Evolutionary conservation across 2,888 invertebrate species (phyloP), one percentile per base, ranked within the genome.

Genomic region (Euphydryas editha): DNA sequence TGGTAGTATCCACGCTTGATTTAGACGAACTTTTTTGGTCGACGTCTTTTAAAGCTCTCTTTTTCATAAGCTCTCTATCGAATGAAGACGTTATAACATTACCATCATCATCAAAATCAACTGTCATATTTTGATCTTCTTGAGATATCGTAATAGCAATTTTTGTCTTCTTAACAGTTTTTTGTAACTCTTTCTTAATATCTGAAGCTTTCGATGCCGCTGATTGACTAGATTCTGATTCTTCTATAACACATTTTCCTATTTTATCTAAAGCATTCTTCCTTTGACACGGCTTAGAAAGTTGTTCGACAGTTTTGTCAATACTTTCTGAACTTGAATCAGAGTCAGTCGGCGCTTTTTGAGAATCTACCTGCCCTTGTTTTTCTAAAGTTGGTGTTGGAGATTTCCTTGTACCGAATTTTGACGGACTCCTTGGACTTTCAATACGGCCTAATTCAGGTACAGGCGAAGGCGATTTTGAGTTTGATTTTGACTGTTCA

Each of bases 331-430:
- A 93, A 72, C 94, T 94, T 1, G 91, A 94, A 37, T 94, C 94
- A 1, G 94, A 92, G 84, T 95, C 95, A 20, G 94, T 92, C 1
- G 94, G 94, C 62, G 87, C 92, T 77, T 86, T 93, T 72, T 84
- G 88, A 0, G 93, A 93, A 78, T 93, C 93, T 15, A 93, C 93
- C 73, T 86, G 93, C 2, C 94, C 94, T 81, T 95, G 95, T 75
- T 95, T 95, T 79, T 95, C 95, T 68, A 95, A 83, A 13, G 94
- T 94, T 0, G 95, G 94, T 0, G 94, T 94, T 17, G 94, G 93
- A 13, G 93, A 92, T 75, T 90, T 93, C 70, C 86, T 84, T 4
- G 84, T 70, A 0, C 85, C 83, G 72, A 81, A 88, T 80, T 86
- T 88, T 8, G 91, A 89, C 0, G 92, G 88, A 72, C 93, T 92